A percentile compares a stretch with the other conserved stretches of the same genome.
Conservation (phyloP, 2,113 vertebrate genomes). For the Leptodactylus fuscus region DNA sequence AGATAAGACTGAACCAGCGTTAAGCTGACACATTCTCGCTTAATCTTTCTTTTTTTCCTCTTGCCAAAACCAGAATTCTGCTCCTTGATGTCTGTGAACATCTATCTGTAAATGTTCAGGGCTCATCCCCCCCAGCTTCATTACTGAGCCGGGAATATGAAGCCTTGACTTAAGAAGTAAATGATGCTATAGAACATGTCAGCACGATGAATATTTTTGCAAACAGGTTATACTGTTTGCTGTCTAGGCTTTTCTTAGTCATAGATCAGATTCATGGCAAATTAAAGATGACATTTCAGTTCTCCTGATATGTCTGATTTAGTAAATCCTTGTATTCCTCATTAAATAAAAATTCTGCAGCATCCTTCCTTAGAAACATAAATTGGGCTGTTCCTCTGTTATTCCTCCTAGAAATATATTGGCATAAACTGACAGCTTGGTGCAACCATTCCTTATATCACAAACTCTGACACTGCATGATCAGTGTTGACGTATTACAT, state of each 20-base stretch:
- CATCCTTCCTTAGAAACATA: too few relatives aligned
- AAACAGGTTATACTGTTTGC: not conserved
- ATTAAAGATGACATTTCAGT: not conserved
- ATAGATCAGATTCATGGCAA: not conserved
- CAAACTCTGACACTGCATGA: too few relatives aligned
- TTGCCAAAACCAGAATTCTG: constrained; percentile 10
- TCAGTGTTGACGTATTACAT: too few relatives aligned
- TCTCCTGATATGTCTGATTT: not conserved
- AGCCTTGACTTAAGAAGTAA: constrained; percentile 29
- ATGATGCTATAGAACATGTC: not conserved
- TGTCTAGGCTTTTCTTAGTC: not conserved
- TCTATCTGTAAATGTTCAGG: constrained; percentile 29
- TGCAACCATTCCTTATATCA: too few relatives aligned
- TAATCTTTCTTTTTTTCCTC: constrained; percentile 28
- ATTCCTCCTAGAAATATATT: too few relatives aligned
- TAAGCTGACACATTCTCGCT: constrained; percentile 53
- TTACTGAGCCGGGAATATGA: constrained; percentile 24
- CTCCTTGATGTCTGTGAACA: constrained; percentile 49
- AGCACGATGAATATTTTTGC: not conserved
- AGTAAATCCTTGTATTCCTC: not conserved
- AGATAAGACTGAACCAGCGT: constrained; percentile 55
- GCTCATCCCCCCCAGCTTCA: constrained; percentile 16
- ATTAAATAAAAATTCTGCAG: too few relatives aligned
- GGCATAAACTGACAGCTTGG: too few relatives aligned
- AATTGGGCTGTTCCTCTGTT: too few relatives aligned